These are phyloP conservation scores for Tanaodytes sp. DNA, from an alignment of 2,888 invertebrate species.

Conservation along the genomic window DNA sequence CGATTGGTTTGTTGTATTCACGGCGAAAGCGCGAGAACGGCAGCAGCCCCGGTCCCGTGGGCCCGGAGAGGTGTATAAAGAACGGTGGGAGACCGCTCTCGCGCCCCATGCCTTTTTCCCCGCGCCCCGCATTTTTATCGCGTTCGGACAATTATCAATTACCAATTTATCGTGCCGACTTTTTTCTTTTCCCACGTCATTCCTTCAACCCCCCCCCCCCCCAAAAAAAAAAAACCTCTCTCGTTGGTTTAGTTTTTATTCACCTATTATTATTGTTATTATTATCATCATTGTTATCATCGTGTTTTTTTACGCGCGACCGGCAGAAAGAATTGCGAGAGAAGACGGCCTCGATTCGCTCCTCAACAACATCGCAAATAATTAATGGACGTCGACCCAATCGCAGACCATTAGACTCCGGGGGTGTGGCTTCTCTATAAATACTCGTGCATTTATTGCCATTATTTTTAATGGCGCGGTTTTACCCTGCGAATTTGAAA, in stretches of 20 bases:
- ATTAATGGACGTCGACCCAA: slow-evolving; percentile 64
- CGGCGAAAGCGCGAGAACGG: no score
- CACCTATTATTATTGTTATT: no score
- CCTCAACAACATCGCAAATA: slow-evolving; percentile 58
- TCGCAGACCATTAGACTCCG: slow-evolving; percentile 57
- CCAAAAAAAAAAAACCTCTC: no score
- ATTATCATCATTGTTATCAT: no score
- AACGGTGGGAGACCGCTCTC: no score
- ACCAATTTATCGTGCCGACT: slow-evolving; percentile 4
- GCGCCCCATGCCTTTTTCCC: not conserved
- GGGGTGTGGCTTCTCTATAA: slow-evolving; percentile 61
- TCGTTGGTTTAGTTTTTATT: no score
- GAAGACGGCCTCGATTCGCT: slow-evolving; percentile 53
- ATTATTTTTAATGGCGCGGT: slow-evolving; percentile 59
- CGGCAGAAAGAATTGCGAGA: slow-evolving; percentile 21
- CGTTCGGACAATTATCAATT: slow-evolving; percentile 24
- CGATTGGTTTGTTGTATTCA: no score
- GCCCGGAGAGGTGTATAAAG: no score
- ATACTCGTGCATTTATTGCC: slow-evolving; percentile 61
- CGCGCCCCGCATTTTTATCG: not conserved
- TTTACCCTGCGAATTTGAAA: slow-evolving; percentile 45
- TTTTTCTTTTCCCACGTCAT: not conserved
- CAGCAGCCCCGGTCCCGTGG: no score
- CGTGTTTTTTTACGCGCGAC: no score
- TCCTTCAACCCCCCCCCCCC: no score